Evolutionary conservation across 2,888 invertebrate genomes (phyloP), one percentile per base, ranked within the genome.

Genomic region (Laothoe populi): DNA sequence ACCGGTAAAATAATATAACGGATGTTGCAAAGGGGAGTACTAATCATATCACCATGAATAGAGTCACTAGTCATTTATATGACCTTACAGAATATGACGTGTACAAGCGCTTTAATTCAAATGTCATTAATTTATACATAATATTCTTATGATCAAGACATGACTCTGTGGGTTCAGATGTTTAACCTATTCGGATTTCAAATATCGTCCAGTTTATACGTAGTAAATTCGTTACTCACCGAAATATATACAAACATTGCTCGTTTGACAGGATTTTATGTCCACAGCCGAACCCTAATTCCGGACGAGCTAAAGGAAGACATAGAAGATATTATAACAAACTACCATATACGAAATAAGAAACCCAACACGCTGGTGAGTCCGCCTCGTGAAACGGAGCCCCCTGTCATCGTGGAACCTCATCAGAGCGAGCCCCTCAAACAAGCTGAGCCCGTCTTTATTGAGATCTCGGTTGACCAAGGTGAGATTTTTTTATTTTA

Each of bases 311-410:
- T 75, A 0, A 72, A 75, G 4, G 80, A 84, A 1, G 90, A 91
- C 46, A 84, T 91, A 0, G 90, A 91, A 48, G 89, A 89, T 0
- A 82, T 90, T 46, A 77, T 91, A 10, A 86, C 88, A 0, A 83
- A 88, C 63, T 90, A 90, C 60, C 85, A 87, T 35, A 90, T 90
- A 7, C 83, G 83, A 48, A 87, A 88, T 63, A 78, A 73, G 38
- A 75, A 77, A n/a, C 74, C 73, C 0, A 73, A 71, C 38, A 61
- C 65, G 57, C 26, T 63, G 40, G 40, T 57, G 45, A 60, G 58
- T 19, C 57, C 71, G 0, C 68, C 73, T 0, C 70, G 70, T 26
- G 11, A 53, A 16, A 60, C 73, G 57, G 63, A 45, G 38, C 44
- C 60, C 19, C 21, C 31, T 5, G 45, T 60, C 0, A 23, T 59